Percentiles rank a stretch among this genome's conserved stretches.
Conservation (phyloP, 2,113 vertebrate genomes). For the Pungitius pungitius region DNA sequence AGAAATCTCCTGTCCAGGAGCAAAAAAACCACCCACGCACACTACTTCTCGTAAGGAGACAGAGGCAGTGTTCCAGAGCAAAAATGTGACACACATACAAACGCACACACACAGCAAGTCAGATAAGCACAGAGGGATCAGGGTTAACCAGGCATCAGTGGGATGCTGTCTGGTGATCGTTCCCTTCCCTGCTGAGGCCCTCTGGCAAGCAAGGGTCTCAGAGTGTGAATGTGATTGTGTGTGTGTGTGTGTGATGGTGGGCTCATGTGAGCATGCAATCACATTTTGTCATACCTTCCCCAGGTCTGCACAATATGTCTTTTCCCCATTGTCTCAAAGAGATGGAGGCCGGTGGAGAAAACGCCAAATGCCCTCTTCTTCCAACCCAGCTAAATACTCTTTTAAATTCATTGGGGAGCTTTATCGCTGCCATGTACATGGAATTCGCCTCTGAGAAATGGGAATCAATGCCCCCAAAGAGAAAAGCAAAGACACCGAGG, state of each 20-base stretch:
- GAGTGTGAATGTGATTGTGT: constrained; percentile 14
- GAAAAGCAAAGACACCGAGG: constrained; percentile 17
- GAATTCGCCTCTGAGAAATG: constrained; percentile 25
- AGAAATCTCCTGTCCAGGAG: constrained; percentile 39
- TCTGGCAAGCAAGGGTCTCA: background rate
- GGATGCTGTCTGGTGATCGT: constrained; percentile 59
- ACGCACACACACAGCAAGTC: constrained; percentile 18
- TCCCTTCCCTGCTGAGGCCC: constrained; percentile 53
- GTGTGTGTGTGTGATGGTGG: constrained; percentile 19
- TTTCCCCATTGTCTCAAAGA: constrained; percentile 28
- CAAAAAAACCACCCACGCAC: constrained; percentile 29
- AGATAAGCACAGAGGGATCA: constrained; percentile 47
- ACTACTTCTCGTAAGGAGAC: constrained; percentile 3
- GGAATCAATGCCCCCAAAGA: constrained; percentile 25
- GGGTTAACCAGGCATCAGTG: constrained; percentile 65
- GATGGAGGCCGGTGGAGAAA: constrained; percentile 12
- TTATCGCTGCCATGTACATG: constrained; percentile 27
- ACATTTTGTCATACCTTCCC: constrained; percentile 46
- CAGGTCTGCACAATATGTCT: constrained; percentile 36
- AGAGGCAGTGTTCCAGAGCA: constrained; percentile 27
- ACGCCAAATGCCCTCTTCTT: constrained; percentile 27
- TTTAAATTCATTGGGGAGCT: constrained; percentile 8
- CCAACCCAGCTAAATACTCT: constrained; percentile 4
- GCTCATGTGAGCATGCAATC: constrained; percentile 38
- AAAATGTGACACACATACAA: constrained; percentile 15